These are phyloP conservation scores for Anarrhichthys ocellatus DNA, from an alignment of 2,113 vertebrate species.

Conservation along the genomic window DNA sequence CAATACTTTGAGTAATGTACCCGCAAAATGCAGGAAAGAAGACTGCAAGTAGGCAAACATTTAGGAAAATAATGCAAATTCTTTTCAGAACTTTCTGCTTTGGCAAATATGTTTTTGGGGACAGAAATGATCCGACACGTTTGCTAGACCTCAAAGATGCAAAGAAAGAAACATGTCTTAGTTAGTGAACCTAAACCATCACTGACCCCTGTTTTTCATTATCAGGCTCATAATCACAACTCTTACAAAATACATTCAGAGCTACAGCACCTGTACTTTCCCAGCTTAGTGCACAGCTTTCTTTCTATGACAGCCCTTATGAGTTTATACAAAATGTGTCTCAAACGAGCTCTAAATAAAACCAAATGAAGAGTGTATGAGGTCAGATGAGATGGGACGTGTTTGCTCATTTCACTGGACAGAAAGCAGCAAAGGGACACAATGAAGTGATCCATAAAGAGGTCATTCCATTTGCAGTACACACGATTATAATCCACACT, in stretches of 20 bases:
- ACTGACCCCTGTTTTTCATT: not conserved
- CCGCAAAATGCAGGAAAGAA: not conserved
- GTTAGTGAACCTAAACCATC: not conserved
- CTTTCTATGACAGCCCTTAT: not conserved
- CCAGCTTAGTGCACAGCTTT: not conserved
- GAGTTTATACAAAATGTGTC: constrained; percentile 2
- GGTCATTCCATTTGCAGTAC: constrained; percentile 9
- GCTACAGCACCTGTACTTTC: too few species aligned
- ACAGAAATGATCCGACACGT: not conserved
- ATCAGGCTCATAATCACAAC: not conserved
- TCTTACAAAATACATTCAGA: not conserved
- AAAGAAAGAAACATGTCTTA: not conserved
- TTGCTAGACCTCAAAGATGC: not conserved
- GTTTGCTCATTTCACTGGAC: constrained; percentile 12
- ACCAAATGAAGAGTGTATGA: constrained; percentile 22
- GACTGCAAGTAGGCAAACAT: not conserved
- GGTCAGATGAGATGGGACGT: constrained; percentile 20
- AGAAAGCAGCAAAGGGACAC: constrained; percentile 24
- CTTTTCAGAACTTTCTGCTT: not conserved
- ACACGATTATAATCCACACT: constrained; percentile 10
- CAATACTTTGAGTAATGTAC: not conserved
- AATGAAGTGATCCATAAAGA: constrained; percentile 41
- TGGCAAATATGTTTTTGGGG: not conserved
- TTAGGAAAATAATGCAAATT: not conserved
- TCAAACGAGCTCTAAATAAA: not conserved